Base-by-base conservation (phyloP, 2,888 invertebrate genomes). In the Blera fallax region DNA sequence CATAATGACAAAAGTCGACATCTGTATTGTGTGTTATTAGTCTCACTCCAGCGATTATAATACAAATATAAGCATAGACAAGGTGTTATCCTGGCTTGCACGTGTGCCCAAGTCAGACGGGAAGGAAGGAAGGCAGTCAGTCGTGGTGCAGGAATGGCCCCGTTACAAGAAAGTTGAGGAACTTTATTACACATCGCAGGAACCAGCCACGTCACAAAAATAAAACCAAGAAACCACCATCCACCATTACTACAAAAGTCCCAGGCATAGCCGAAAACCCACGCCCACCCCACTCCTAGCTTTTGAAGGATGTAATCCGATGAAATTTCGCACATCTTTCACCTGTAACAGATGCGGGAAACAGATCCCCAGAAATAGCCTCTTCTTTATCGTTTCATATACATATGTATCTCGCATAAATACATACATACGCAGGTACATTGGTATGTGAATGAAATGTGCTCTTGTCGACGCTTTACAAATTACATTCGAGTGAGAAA, bases 301-400 rank as follows among this genome's bases (percentile, higher is more conserved):
- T 34, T 50, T 50, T 58, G 34, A 65, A 60, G 58, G 60, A 78
- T 85, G 70, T 85, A 77, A 85, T 84, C 52, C 80, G 16, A 65
- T 74, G 70, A 80, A 80, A 83, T 74, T 77, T 85, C 77, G 76
- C 85, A 81, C 85, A 85, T 85, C 76, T 70, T 85, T 81, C 72
- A 85, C 85, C 80, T 85, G 85, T 81, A 85, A 85, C 85, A 85
- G 85, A 85, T 85, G 85, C 65, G 81, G 65, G 54, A 77, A 85
- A 77, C 72, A 64, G 50, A 72, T 76, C 37, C 76, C 52, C 48
- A 52, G 48, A 60, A 76, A 67, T 72, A 60, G 76, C 65, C 45
- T 85, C 54, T 40, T 72, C 73, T 50, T 56, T 43, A 73, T 65
- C 64, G 79, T 40, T 56, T 76, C 50, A 40, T 34, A 65, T 32